A percentile compares a stretch with the other conserved stretches of the same genome.
Evolutionary conservation across 2,888 invertebrate genomes (phyloP).

Genomic region (Diarsia mendica): DNA sequence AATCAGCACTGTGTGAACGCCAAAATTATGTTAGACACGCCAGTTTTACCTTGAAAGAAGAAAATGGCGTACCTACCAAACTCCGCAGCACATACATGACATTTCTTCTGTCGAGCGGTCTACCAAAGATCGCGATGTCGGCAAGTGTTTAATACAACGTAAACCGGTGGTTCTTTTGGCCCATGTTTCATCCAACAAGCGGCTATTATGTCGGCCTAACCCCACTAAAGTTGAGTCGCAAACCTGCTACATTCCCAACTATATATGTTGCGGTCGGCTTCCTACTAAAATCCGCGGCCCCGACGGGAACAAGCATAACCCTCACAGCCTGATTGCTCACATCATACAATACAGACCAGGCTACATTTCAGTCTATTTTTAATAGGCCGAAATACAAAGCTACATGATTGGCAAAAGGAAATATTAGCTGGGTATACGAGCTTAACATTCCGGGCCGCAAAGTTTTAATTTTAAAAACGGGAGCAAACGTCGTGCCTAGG

Average conservation of each 20-base stretch:
- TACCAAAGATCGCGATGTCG: no score
- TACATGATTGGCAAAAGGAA: slow-evolving; percentile 69
- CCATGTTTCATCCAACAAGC: no score
- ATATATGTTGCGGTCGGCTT: neutral
- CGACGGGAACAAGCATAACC: no score
- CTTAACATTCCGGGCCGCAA: slow-evolving; percentile 85
- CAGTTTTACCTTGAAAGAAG: no score
- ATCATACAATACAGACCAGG: neutral
- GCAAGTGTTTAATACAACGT: neutral
- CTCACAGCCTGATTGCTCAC: neutral
- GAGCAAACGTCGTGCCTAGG: slow-evolving; percentile 85
- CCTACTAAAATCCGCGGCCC: no score
- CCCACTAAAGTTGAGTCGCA: neutral
- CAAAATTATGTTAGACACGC: no score
- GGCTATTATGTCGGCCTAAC: no score
- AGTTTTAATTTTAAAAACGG: slow-evolving; percentile 89
- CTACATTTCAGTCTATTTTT: slow-evolving; percentile 16
- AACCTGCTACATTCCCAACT: neutral
- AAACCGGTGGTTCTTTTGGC: no score
- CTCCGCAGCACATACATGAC: no score
- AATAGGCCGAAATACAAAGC: slow-evolving; percentile 44
- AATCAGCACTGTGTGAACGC: no score
- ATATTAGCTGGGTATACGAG: slow-evolving; percentile 70
- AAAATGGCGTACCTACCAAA: no score
- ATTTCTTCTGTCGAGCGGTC: no score